Percentiles rank a stretch among this genome's conserved stretches.
phyloP scores from a whole-genome alignment of 2,113 vertebrate species.

The Osmerus mordax region DNA sequence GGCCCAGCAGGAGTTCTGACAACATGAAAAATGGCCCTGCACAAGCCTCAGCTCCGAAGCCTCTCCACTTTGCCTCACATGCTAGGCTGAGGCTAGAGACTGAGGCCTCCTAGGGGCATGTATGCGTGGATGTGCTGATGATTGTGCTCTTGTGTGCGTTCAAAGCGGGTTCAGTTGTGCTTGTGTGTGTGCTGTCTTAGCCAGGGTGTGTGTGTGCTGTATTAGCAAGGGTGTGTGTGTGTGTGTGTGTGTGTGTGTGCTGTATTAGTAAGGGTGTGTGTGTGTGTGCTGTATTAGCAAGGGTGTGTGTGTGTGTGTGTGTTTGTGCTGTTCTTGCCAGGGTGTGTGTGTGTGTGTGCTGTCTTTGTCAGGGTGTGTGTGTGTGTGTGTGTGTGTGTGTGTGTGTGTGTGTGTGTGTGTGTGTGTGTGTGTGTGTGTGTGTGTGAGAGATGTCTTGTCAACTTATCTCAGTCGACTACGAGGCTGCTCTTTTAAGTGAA shows the following conservation, averaged over 20 bases:
- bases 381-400: conserved; percentile 11
- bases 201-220: not conserved
- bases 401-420: conserved; percentile 20
- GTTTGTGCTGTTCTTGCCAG: no score
- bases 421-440: conserved; percentile 20
- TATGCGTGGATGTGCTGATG: not conserved
- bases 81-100: conserved; percentile 46
- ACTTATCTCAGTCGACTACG: conserved; percentile 19
- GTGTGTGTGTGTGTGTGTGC: conserved; percentile 10
- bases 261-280: not conserved
- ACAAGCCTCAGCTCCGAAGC: conserved; percentile 37
- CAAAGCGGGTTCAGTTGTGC: no score
- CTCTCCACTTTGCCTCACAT: conserved; percentile 48
- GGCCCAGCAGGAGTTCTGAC: conserved; percentile 63
- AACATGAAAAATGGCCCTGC: conserved; percentile 63
- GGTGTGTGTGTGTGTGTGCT: no score
- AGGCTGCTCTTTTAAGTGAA: conserved; percentile 38
- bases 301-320: no score
- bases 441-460: conserved; percentile 5
- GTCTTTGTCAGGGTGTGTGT: not conserved
- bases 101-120: conserved; percentile 20
- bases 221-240: no score
- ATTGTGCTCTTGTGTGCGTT: no score
- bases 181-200: not conserved
- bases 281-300: no score